Evolutionary conservation across 2,113 vertebrate genomes (phyloP).

Genomic region (Chauna torquata): DNA sequence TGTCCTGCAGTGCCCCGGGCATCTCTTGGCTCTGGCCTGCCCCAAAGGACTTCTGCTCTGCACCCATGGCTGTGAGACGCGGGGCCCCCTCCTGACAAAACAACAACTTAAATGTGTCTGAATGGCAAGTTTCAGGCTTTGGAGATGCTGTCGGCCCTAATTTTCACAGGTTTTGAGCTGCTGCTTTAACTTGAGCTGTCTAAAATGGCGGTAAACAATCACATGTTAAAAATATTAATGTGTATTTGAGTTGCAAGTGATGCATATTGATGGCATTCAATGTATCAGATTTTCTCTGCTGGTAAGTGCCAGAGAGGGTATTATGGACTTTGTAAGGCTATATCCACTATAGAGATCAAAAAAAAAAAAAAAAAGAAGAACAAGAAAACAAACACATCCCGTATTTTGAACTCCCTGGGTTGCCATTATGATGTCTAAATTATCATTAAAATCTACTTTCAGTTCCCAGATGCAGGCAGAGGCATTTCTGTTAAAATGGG

Average conservation of each 20-base stretch:
- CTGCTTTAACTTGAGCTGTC: neutral
- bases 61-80: rapidly evolving
- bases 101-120: neutral
- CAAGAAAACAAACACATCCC: rapidly evolving
- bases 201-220: neutral
- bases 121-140: neutral
- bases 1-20: too few species aligned
- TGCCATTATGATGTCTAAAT: neutral
- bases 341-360: neutral
- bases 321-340: neutral
- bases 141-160: neutral
- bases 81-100: neutral
- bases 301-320: neutral
- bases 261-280: neutral
- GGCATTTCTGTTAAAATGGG: neutral
- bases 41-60: neutral
- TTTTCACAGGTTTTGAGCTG: neutral
- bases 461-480: neutral
- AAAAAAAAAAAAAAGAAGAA: too few species aligned
- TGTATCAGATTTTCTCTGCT: neutral
- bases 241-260: neutral
- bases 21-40: neutral
- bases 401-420: neutral
- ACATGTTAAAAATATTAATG: neutral
- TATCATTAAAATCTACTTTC: neutral